Percentiles rank a stretch among this genome's conserved stretches.
These are phyloP conservation scores for Fulmarus glacialis DNA, from an alignment of 2,113 vertebrate species.

Conservation along the genomic window DNA sequence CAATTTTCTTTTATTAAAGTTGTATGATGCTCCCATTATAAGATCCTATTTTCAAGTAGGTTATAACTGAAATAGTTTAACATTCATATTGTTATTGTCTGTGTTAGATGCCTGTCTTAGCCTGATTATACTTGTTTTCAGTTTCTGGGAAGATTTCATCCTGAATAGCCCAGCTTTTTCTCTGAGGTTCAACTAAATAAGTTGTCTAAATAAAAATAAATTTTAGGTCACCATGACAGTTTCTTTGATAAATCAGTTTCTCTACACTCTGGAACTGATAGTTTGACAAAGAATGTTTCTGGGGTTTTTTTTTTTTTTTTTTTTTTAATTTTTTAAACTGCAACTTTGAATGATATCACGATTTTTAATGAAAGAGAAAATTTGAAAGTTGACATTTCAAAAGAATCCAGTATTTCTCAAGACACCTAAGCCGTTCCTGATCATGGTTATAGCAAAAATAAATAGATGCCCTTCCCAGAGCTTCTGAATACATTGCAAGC, in stretches of 20 bases:
- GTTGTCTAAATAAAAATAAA: not conserved
- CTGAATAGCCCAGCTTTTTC: not conserved
- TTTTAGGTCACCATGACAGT: not conserved
- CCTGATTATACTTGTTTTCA: not conserved
- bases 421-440: not conserved
- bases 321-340: not conserved
- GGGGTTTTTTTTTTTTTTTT: fast-evolving
- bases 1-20: not conserved
- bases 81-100: not conserved
- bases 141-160: not conserved
- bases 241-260: not conserved
- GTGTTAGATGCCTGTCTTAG: not conserved
- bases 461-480: not conserved
- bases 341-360: not conserved
- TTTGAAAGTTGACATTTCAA: not conserved
- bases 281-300: not conserved
- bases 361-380: not conserved
- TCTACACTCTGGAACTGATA: not conserved
- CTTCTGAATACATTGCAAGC: not conserved
- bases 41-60: not conserved
- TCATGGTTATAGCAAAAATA: not conserved
- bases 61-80: not conserved
- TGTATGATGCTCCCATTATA: not conserved
- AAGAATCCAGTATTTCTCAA: not conserved
- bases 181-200: not conserved